These are phyloP conservation scores for Coelinius sp. DNA, from an alignment of 2,888 invertebrate genomes.

Conservation along the genomic window DNA sequence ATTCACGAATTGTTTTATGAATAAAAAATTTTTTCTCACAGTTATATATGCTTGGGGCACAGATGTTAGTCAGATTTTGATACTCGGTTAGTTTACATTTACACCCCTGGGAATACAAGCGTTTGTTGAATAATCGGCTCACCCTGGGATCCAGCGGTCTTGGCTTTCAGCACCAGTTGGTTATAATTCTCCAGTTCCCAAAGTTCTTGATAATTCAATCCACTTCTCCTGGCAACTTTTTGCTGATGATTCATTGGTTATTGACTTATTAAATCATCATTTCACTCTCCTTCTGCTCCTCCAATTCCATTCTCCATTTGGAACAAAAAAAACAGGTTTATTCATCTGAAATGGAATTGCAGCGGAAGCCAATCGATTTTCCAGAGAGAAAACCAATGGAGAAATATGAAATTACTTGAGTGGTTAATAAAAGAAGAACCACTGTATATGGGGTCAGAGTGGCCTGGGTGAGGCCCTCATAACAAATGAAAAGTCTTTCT, in stretches of 20 bases:
- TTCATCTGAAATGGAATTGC: not conserved
- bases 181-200: not conserved
- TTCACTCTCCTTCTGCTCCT: not conserved
- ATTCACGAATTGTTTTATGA: not conserved
- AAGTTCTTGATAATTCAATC: not conserved
- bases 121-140: constrained; percentile 24
- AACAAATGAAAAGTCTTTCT: not conserved
- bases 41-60: too few species aligned
- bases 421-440: not conserved
- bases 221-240: not conserved
- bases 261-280: constrained; percentile 28
- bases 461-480: not conserved
- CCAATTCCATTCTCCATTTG: not conserved
- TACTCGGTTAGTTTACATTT: not conserved
- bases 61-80: not conserved
- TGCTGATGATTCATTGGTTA: constrained; percentile 19
- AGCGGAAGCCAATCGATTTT: not conserved
- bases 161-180: not conserved
- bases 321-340: not conserved
- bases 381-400: not conserved
- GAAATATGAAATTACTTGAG: constrained; percentile 7
- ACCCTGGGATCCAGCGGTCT: constrained; percentile 11
- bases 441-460: not conserved
- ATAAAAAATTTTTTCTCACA: too few species aligned
- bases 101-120: not conserved